These are phyloP conservation scores for Periphyllus acericola DNA, from an alignment of 2,888 invertebrate species.

Conservation along the genomic window DNA sequence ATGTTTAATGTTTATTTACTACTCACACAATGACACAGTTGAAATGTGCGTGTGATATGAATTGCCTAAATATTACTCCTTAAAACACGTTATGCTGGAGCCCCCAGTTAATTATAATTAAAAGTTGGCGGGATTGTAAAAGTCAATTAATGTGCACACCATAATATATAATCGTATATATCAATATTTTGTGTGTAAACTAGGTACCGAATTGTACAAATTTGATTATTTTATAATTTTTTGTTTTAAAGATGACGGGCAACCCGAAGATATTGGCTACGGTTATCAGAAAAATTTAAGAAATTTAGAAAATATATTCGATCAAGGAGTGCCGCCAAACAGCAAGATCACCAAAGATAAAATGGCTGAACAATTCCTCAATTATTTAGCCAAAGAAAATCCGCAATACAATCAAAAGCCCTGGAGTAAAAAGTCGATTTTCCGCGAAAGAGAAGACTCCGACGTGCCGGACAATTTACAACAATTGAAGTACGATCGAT, in stretches of 20 bases:
- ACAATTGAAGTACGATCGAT: conserved; percentile 52
- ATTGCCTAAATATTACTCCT: no score
- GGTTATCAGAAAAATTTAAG: conserved; percentile 67
- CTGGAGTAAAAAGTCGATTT: conserved; percentile 64
- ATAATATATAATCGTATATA: no score
- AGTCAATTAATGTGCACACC: no score
- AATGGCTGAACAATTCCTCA: background rate
- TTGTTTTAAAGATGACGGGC: conserved; percentile 67
- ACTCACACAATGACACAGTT: no score
- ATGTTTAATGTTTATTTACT: no score
- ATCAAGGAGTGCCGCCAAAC: conserved; percentile 57
- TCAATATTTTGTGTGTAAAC: no score
- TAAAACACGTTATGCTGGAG: no score
- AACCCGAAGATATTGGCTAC: conserved; percentile 68
- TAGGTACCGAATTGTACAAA: no score
- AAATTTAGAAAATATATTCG: conserved; percentile 51
- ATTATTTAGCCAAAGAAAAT: conserved; percentile 35
- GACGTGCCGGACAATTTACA: conserved; percentile 47
- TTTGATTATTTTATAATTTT: background rate
- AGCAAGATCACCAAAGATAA: conserved; percentile 16
- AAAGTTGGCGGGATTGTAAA: no score
- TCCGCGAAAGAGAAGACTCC: conserved; percentile 65
- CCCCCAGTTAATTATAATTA: no score
- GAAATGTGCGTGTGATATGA: no score
- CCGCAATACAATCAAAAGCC: conserved; percentile 22